These are phyloP conservation scores for Saimiri boliviensis DNA, from an alignment of 2,113 vertebrate genomes.

Conservation along the genomic window DNA sequence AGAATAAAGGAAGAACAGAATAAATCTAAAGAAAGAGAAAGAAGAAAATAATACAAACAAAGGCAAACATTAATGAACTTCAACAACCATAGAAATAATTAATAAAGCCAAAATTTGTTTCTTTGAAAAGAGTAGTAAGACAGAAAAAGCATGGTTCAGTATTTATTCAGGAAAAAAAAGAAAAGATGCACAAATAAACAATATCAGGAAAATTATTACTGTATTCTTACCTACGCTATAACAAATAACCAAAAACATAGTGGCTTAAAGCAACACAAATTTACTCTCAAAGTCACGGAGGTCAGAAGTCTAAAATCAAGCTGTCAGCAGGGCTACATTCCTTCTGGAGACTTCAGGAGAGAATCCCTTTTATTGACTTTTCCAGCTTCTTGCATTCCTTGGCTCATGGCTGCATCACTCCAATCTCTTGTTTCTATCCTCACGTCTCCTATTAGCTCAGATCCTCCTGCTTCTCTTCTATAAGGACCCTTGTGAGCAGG, in stretches of 20 bases:
- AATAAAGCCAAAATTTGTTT: neutral
- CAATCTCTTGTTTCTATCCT: neutral
- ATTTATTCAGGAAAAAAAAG: neutral
- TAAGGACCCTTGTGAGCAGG: neutral
- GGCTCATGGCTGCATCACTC: neutral
- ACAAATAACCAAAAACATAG: neutral
- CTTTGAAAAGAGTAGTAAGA: neutral
- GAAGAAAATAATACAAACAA: neutral
- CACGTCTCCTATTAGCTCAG: neutral
- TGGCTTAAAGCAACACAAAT: neutral
- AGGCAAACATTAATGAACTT: neutral
- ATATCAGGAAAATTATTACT: neutral
- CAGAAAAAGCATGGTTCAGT: neutral
- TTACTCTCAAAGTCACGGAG: rapidly evolving
- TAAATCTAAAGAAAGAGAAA: neutral
- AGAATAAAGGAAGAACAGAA: neutral
- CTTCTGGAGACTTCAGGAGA: neutral
- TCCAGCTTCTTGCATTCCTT: neutral
- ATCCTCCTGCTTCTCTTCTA: neutral
- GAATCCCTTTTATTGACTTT: neutral
- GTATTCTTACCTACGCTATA: neutral
- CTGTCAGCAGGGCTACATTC: neutral
- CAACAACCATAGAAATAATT: neutral
- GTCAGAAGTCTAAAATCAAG: neutral
- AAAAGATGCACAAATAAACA: neutral